These are phyloP conservation scores for Orthosia gracilis DNA, from an alignment of 2,888 invertebrate genomes.

Conservation along the genomic window DNA sequence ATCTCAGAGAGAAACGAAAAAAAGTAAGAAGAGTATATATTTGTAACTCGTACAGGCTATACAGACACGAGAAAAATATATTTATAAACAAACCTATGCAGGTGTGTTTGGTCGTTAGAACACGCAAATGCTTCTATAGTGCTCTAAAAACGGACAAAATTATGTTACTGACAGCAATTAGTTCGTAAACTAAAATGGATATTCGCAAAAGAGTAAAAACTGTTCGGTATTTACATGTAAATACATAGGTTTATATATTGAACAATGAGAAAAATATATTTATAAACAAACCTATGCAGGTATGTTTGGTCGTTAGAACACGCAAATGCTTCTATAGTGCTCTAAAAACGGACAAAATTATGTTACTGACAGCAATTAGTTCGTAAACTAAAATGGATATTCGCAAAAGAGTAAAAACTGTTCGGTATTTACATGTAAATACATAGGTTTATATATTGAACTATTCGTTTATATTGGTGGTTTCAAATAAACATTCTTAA, in stretches of 20 bases:
- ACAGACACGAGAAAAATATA: too few relatives aligned
- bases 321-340: conserved; percentile 37
- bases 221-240: too few relatives aligned
- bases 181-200: conserved; percentile 17
- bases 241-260: neutral
- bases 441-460: neutral
- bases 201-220: neutral
- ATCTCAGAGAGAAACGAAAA: conserved; percentile 13
- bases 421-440: too few relatives aligned
- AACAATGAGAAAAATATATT: too few relatives aligned
- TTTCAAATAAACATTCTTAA: conserved; percentile 17
- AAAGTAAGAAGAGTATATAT: too few relatives aligned
- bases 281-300: neutral
- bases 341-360: conserved; percentile 22
- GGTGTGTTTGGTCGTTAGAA: conserved; percentile 27
- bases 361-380: neutral
- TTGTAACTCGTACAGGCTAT: too few relatives aligned
- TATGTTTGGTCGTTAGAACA: conserved; percentile 28
- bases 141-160: conserved; percentile 23
- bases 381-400: conserved; percentile 18
- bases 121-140: conserved; percentile 38
- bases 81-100: neutral
- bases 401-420: neutral
- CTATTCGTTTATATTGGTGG: conserved; percentile 12
- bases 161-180: conserved; percentile 1